Evolutionary conservation across 2,797 vertebrate genomes (phyloP), one percentile per base, ranked within the genome.

Genomic region (Bradypodion pumilum): DNA sequence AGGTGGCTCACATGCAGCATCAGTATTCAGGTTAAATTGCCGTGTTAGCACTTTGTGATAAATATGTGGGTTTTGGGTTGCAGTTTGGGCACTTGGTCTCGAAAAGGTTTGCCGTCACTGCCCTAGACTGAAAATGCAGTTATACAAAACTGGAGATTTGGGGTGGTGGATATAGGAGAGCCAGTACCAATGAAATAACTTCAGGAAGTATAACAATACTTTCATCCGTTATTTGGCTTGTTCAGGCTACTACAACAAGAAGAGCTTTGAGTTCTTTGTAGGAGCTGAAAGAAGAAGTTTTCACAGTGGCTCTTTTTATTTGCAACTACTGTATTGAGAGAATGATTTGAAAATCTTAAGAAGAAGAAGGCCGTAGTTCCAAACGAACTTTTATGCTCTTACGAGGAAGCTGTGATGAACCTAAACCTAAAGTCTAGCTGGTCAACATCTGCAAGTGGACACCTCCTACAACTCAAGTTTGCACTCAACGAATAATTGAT

Each of bases 91-190:
- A n/a, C n/a, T n/a, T n/a, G n/a, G n/a, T n/a, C n/a, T n/a, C n/a
- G n/a, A n/a, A n/a, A n/a, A n/a, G n/a, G n/a, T n/a, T n/a, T n/a
- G n/a, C n/a, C n/a, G n/a, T n/a, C n/a, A n/a, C n/a, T n/a, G n/a
- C n/a, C n/a, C n/a, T n/a, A 79, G 42, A 49, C 5, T 7, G 29
- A 46, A 49, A 85, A 73, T 29, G 40, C 87, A 86, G n/a, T 25
- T 1, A 3, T 78, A 78, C 2, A 75, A 29, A 52, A n/a, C n/a
- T n/a, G n/a, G n/a, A n/a, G n/a, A n/a, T n/a, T n/a, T 66, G 84
- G 12, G 77, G 10, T 10, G 37, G 49, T 66, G 65, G 32, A 19
- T 16, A 15, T 19, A 44, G 21, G 62, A 63, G 27, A 63, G 3
- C 19, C 1, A 1, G 49, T 25, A 9, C 19, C 37, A 16, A 59